Conservation (phyloP, 2,888 invertebrate genomes). For the Anthrax anthrax region DNA sequence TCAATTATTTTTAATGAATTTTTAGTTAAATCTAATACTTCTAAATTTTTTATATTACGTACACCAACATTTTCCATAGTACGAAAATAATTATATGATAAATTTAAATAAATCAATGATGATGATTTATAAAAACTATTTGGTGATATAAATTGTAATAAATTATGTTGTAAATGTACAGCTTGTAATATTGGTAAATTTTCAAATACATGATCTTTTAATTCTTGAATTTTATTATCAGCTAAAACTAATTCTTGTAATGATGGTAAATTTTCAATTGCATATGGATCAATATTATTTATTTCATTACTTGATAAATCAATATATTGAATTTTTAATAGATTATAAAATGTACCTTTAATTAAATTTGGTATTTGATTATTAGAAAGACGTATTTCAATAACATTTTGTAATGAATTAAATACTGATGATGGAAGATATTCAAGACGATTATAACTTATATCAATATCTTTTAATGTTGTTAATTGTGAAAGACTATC, state of each 20-base stretch:
- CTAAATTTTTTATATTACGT: conserved; percentile 52
- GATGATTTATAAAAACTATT: conserved; percentile 66
- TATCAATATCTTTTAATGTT: conserved; percentile 55
- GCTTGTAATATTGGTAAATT: conserved; percentile 49
- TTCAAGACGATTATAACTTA: conserved; percentile 63
- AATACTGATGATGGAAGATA: conserved; percentile 54
- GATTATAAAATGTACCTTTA: conserved; percentile 54
- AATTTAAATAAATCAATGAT: conserved; percentile 63
- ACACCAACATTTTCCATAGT: conserved; percentile 63
- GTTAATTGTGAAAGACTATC: conserved; percentile 51
- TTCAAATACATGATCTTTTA: conserved; percentile 61
- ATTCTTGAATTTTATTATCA: conserved; percentile 55
- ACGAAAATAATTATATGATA: conserved; percentile 66
- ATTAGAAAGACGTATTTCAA: conserved; percentile 55
- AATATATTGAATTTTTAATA: conserved; percentile 55
- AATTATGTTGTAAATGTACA: conserved; percentile 68
- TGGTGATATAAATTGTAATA: conserved; percentile 53
- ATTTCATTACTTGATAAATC: conserved; percentile 73
- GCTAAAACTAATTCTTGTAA: conserved; percentile 54
- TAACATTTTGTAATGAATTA: conserved; percentile 51
- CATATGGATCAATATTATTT: conserved; percentile 54
- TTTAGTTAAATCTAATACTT: conserved; percentile 71
- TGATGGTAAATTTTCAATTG: conserved; percentile 54
- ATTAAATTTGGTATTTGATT: conserved; percentile 59
- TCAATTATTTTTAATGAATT: conserved; percentile 58